Percentiles rank a stretch among this genome's conserved stretches.
Conservation (phyloP, 2,797 vertebrate species). For the Manis crassicaudata region DNA sequence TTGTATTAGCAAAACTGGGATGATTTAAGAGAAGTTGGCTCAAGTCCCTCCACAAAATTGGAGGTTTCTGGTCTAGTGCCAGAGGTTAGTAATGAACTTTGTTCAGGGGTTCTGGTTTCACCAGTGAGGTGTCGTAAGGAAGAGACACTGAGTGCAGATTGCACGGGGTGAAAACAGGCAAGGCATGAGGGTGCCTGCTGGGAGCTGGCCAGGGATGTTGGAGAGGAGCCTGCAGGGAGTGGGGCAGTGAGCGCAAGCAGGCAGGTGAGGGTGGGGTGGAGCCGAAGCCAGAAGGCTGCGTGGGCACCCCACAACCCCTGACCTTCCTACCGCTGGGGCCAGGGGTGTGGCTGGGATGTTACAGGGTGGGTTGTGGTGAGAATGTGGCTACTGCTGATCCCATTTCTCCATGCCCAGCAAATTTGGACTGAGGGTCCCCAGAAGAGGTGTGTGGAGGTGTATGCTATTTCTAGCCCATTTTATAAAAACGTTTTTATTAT, state of each 20-base stretch:
- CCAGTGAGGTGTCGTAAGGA: background rate
- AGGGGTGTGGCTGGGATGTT: no score
- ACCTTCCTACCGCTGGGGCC: rapidly evolving
- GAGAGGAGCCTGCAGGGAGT: rapidly evolving
- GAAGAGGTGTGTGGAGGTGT: background rate
- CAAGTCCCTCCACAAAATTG: background rate
- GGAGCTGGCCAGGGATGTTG: no score
- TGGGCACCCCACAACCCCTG: rapidly evolving
- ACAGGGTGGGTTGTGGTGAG: background rate
- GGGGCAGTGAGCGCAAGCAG: background rate
- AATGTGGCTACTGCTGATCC: background rate
- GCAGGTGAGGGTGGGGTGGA: rapidly evolving
- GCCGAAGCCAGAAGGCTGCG: no score
- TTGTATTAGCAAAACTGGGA: background rate
- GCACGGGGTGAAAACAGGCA: background rate
- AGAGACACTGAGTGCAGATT: background rate
- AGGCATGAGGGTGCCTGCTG: no score
- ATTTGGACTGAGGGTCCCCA: no score
- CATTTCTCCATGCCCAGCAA: no score
- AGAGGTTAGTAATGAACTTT: background rate
- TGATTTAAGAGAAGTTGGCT: background rate
- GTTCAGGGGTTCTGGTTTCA: rapidly evolving
- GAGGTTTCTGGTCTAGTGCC: background rate
- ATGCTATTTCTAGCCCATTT: background rate
- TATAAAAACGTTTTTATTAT: background rate